phyloP scores from a whole-genome alignment of 2,888 invertebrate genomes.

The Spodoptera picta region DNA sequence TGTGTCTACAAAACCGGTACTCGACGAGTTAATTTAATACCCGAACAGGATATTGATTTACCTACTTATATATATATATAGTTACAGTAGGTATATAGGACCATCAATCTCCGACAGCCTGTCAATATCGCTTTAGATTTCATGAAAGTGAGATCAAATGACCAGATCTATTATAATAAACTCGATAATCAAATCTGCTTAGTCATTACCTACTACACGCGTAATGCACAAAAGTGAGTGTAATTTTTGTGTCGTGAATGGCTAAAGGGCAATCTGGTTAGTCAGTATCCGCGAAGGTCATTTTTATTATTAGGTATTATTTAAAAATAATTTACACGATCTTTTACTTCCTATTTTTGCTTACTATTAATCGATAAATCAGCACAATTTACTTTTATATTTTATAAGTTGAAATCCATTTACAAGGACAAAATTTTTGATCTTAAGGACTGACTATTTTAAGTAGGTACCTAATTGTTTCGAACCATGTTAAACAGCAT shows the following conservation, averaged over 20 bases:
- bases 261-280: conserved; percentile 69
- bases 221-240: conserved; percentile 60
- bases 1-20: no score
- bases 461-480: no score
- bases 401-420: not conserved
- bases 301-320: conserved; percentile 66
- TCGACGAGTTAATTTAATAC: conserved; percentile 37
- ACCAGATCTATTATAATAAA: conserved; percentile 46
- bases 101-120: conserved; percentile 45
- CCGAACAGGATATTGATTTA: conserved; percentile 47
- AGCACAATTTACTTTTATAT: conserved; percentile 55
- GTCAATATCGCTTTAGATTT: conserved; percentile 55
- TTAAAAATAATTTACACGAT: conserved; percentile 60
- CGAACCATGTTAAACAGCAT: no score
- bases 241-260: conserved; percentile 78
- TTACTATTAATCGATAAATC: not conserved
- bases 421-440: conserved; percentile 44
- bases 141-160: conserved; percentile 59
- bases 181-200: conserved; percentile 31
- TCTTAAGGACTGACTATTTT: no score
- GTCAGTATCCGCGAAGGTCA: conserved; percentile 68
- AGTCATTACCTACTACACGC: conserved; percentile 38
- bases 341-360: conserved; percentile 36
- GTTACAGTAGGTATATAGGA: conserved; percentile 15
- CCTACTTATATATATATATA: conserved; percentile 20